Evolutionary conservation across 2,797 vertebrate species (phyloP), one percentile per base, ranked within the genome.

Genomic region (Oryzias dopingdopingensis): DNA sequence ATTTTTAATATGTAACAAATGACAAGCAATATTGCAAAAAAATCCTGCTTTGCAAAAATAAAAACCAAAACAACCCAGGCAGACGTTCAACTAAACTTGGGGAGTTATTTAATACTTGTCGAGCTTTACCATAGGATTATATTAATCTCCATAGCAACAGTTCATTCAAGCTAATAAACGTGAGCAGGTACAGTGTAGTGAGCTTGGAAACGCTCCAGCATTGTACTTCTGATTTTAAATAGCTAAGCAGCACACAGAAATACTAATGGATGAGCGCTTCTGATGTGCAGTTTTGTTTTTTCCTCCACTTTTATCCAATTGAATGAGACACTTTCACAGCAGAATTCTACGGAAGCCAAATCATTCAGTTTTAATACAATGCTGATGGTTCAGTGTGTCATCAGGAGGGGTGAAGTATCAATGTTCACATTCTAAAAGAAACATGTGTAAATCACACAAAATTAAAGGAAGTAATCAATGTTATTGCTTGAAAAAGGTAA

Each of bases 401-500:
- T 40, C 42, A 24, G 66, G 69, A 74, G 20, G 52, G 48, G 53
- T 12, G 20, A 66, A 61, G 6, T 47, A 68, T 70, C 44, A 56
- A 62, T 32, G 22, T 69, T 52, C 81, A 77, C 20, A 13, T 17
- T 58, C 69, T 58, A 73, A 85, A 83, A 82, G 26, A 76, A 5
- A 37, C 22, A 22, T 32, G 17, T 23, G 40, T 45, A 14, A 66
- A 67, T 10, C 43, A 20, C 15, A 45, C 42, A 54, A 53, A 45
- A 74, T 58, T 64, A 60, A 46, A 74, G 62, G 79, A 78, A 80
- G 58, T 58, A 41, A 76, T 73, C 70, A 59, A 74, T 60, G 78
- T 89, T 92, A 92, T 92, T 92, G 90, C 90, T 91, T 68, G 53
- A 76, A 78, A 65, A 85, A 85, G 69, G 61, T 74, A 70, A 62